These are phyloP conservation scores for Nymphalis polychloros DNA, from an alignment of 2,888 invertebrate species.

Conservation along the genomic window DNA sequence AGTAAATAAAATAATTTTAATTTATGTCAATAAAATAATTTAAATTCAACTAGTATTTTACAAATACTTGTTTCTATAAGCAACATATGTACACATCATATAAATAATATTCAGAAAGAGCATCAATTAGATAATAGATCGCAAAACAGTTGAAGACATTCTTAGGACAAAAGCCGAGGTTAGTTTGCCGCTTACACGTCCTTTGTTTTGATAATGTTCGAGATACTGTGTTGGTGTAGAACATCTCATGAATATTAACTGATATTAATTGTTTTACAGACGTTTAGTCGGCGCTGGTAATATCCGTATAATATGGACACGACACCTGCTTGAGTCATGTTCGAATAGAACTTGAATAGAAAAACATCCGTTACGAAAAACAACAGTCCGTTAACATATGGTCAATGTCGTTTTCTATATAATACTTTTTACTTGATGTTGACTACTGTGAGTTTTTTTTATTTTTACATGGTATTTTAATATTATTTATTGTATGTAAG, in stretches of 20 bases:
- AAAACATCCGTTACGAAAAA: too few species aligned
- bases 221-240: constrained; percentile 39
- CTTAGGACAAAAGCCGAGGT: constrained; percentile 63
- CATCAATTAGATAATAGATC: constrained; percentile 35
- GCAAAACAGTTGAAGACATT: constrained; percentile 51
- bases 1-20: too few species aligned
- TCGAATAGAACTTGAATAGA: constrained; percentile 15
- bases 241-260: constrained; percentile 76
- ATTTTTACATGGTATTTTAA: not conserved
- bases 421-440: not conserved
- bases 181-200: constrained; percentile 49
- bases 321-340: constrained; percentile 41
- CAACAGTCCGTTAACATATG: constrained; percentile 21
- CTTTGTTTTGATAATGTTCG: constrained; percentile 75
- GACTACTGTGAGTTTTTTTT: not conserved
- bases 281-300: constrained; percentile 58
- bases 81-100: not conserved
- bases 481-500: too few species aligned
- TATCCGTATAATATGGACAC: constrained; percentile 54
- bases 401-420: constrained; percentile 13
- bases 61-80: too few species aligned
- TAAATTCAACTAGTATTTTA: too few species aligned
- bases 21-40: too few species aligned
- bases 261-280: constrained; percentile 67
- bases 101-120: not conserved